Conservation (phyloP, 2,113 vertebrate genomes). For the Actenoides hombroni region DNA sequence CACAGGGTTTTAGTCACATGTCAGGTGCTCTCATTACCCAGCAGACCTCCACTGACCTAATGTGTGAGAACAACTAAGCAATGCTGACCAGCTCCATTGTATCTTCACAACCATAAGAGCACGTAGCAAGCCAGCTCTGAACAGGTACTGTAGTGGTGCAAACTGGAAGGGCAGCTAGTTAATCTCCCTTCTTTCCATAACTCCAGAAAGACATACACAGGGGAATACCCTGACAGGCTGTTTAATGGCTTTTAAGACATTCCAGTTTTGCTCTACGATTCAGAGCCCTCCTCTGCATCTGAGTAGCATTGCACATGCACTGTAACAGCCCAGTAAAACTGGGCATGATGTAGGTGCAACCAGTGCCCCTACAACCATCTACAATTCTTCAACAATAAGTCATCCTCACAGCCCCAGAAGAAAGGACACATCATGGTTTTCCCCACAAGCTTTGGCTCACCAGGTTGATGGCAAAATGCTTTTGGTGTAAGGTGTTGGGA, state of each 20-base stretch:
- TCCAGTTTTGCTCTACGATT: background rate
- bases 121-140: background rate
- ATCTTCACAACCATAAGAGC: background rate
- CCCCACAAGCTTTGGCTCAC: background rate
- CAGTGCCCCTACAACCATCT: accelerated
- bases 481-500: background rate
- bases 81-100: background rate
- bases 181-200: background rate
- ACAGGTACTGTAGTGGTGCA: background rate
- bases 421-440: background rate
- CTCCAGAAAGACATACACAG: background rate
- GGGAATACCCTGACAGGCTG: background rate
- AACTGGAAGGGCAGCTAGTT: background rate
- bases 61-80: background rate
- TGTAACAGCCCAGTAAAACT: background rate
- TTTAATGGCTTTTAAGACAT: background rate
- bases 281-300: background rate
- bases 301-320: background rate
- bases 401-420: background rate
- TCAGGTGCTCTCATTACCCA: background rate
- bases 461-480: background rate
- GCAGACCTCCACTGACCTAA: background rate
- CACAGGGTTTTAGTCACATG: background rate
- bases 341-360: too few relatives aligned
- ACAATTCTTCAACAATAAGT: background rate